A percentile compares a stretch with the other conserved stretches of the same genome.
phyloP scores from a whole-genome alignment of 1,140 invertebrate species.

The Euborellia annulipes region DNA sequence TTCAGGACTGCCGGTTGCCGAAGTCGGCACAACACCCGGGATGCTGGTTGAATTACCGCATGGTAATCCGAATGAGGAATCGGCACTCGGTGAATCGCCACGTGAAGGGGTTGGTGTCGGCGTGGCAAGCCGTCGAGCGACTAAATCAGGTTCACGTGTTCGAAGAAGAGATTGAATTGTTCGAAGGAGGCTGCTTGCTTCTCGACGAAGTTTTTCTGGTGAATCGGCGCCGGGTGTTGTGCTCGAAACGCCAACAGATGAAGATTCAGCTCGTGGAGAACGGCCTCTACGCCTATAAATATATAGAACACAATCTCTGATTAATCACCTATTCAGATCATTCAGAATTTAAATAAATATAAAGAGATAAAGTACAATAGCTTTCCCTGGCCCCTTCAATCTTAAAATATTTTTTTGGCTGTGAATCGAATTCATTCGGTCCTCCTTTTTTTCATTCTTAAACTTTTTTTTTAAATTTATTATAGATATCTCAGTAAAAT shows the following conservation, averaged over 20 bases:
- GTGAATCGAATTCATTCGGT: no score
- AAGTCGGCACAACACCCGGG: conserved; percentile 2
- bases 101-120: conserved; percentile 15
- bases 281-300: conserved; percentile 21
- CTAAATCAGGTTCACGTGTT: conserved; percentile 44
- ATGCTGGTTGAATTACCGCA: conserved; percentile 18
- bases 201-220: conserved; percentile 46
- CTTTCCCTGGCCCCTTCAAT: no score
- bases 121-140: conserved; percentile 15
- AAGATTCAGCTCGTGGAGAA: conserved; percentile 16
- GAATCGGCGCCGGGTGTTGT: conserved; percentile 25
- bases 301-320: no score
- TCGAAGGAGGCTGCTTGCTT: conserved; percentile 40
- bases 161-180: conserved; percentile 46
- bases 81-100: conserved; percentile 12
- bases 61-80: conserved; percentile 18
- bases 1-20: neutral
- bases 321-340: no score
- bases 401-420: no score
- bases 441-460: no score
- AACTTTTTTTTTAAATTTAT: no score
- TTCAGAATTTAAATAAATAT: no score
- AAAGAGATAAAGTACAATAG: no score
- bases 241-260: no score
- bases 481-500: no score